Base-by-base conservation (phyloP, 2,888 invertebrate species). In the Prosopocoilus inquinatus region DNA sequence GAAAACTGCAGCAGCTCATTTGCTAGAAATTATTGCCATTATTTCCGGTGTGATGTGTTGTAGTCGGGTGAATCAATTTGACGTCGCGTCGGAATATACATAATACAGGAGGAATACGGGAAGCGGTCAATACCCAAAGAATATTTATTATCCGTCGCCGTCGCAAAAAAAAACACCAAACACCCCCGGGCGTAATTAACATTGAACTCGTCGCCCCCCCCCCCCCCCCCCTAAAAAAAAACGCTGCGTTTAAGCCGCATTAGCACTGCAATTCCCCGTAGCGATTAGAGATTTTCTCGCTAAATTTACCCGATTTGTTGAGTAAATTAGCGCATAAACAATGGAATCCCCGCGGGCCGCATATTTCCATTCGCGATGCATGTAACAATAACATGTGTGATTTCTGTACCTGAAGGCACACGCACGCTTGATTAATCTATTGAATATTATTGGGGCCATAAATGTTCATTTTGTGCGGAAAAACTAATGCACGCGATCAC, bases 301-400 rank as follows among this genome's bases (percentile, higher is more conserved):
- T 55, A 55, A 60, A 62, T 62, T 62, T 58, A 57, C 53, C 44
- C 60, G 59, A 60, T 63, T 62, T 64, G 52, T 52, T 45, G 56
- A 44, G 50, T 47, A 59, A 57, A 59, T 59, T 59, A 57, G 53
- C 56, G 48, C 43, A 54, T 57, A 57, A 57, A 59, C 57, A 57
- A 59, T 57, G 49, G 47, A 46, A 15, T 2, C 20, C 50, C 53
- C 50, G 39, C 28, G 45, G 58, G 47, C 28, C 43, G 7, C 11
- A 55, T 56, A 68, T 68, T 68, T 67, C 66, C 68, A 67, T 67
- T 63, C 57, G 58, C 51, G 62, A 59, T 61, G 66, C 61, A 64
- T 65, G 66, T 64, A 69, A 69, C 68, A 67, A 68, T 69, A 70
- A 67, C 67, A 66, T 64, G 66, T 64, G 66, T 68, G 69, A 70